Evolutionary conservation across 2,113 vertebrate genomes (phyloP).

Genomic region (Atractosteus spatula): DNA sequence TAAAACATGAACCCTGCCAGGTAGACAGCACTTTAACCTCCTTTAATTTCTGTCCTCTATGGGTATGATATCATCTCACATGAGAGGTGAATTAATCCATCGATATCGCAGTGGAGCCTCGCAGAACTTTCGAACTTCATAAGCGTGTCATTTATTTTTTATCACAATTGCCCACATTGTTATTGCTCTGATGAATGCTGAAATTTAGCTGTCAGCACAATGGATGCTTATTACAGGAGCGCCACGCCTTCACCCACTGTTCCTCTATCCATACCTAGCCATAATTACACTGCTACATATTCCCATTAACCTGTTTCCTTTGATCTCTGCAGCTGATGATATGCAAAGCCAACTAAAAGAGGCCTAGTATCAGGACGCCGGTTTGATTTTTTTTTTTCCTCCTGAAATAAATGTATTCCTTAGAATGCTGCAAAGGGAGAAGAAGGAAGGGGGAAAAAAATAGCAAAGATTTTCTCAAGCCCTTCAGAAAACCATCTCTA

Average conservation of each 20-base stretch:
- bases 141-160: constrained; percentile 55
- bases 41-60: constrained; percentile 39
- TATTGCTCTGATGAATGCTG: constrained; percentile 56
- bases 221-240: constrained; percentile 69
- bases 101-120: constrained; percentile 14
- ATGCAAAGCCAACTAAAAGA: constrained; percentile 78
- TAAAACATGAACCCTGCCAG: constrained; percentile 57
- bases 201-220: constrained; percentile 79
- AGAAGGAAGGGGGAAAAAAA: constrained; percentile 43
- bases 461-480: constrained; percentile 67
- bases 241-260: constrained; percentile 66
- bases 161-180: constrained; percentile 43
- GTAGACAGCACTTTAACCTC: constrained; percentile 34
- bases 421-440: constrained; percentile 16
- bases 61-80: constrained; percentile 51
- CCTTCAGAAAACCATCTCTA: constrained; percentile 60
- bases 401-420: constrained; percentile 73
- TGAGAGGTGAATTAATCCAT: constrained; percentile 64
- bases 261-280: constrained; percentile 67
- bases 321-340: constrained; percentile 77
- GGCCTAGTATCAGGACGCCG: constrained; percentile 60
- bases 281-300: constrained; percentile 75
- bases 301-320: constrained; percentile 79
- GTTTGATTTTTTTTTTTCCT: constrained; percentile 58
- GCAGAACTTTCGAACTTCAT: constrained; percentile 52